Base-by-base conservation (phyloP, 2,113 vertebrate genomes). In the Mirounga angustirostris region DNA sequence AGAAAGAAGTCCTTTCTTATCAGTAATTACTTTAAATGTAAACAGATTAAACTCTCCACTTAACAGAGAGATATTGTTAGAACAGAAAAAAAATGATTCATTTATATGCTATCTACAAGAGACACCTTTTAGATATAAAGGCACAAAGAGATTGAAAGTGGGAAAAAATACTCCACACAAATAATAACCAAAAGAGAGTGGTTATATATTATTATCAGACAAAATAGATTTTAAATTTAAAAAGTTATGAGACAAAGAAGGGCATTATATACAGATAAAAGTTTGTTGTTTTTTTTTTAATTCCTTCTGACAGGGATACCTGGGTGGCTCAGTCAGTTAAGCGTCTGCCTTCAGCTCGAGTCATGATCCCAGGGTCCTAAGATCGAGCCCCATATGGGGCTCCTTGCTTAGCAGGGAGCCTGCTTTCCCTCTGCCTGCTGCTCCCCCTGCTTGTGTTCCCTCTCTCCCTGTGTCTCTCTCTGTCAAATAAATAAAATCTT, bases 191-290 rank as follows among this genome's bases (percentile, higher is more conserved):
- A 84, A 93, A 76, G 78, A 81, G 9, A 30, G 46, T 69, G 21
- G 10, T 79, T 79, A 26, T n/a, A 19, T n/a, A 67, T 67, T 33
- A 58, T 79, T 79, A 78, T 33, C 36, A 79, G 46, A 79, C 83
- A 93, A 93, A 93, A 63, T 52, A 76, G 24, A 58, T 67, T 78
- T 84, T 94, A 56, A 87, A 79, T 58, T 58, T n/a, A 46, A 87
- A 67, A 22, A 5, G 10, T 24, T 54, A 63, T 93, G 43, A 93
- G 46, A 65, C 18, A 85, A 54, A 86, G 12, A 74, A 73, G 26
- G 24, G 33, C 26, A 86, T 67, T 33, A n/a, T 26, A 54, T 33
- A 93, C 33, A 43, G 26, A 94, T 94, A n/a, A 78, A 85, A 81
- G 4, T 1, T 22, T 43, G 67, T 67, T 67, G 36, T 8, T 8